Conservation (phyloP, 2,888 invertebrate genomes). For the Perdita meconis region DNA sequence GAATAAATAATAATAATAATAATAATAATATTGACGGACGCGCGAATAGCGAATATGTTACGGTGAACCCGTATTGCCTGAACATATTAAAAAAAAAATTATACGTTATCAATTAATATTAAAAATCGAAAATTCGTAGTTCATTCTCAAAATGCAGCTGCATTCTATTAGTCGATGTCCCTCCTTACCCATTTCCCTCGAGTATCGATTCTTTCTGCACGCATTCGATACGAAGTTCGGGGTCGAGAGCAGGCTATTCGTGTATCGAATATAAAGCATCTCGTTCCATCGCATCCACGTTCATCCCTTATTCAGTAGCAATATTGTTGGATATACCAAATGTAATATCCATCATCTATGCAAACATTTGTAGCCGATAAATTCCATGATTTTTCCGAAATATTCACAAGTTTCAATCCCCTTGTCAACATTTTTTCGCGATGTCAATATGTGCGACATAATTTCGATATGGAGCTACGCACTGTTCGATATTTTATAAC, state of each 20-base stretch:
- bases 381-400: conserved; percentile 18
- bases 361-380: conserved; percentile 31
- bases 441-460: background rate
- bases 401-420: conserved; percentile 28
- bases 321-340: conserved; percentile 11
- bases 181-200: conserved; percentile 19
- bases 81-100: too few relatives aligned
- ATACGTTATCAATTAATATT: too few relatives aligned
- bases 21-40: too few relatives aligned
- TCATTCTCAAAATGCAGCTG: background rate
- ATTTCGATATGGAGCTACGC: background rate
- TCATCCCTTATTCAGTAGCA: conserved; percentile 33
- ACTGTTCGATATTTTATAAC: too few relatives aligned
- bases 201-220: conserved; percentile 25
- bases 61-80: too few relatives aligned
- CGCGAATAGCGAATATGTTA: too few relatives aligned
- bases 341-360: conserved; percentile 25
- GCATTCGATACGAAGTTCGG: conserved; percentile 37
- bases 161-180: conserved; percentile 41
- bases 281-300: conserved; percentile 7
- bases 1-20: too few relatives aligned
- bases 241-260: conserved; percentile 33
- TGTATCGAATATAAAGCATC: conserved; percentile 31
- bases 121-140: too few relatives aligned
- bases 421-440: background rate